Evolutionary conservation across 2,888 invertebrate species (phyloP).

Genomic region (Drosophila mayaguana): DNA sequence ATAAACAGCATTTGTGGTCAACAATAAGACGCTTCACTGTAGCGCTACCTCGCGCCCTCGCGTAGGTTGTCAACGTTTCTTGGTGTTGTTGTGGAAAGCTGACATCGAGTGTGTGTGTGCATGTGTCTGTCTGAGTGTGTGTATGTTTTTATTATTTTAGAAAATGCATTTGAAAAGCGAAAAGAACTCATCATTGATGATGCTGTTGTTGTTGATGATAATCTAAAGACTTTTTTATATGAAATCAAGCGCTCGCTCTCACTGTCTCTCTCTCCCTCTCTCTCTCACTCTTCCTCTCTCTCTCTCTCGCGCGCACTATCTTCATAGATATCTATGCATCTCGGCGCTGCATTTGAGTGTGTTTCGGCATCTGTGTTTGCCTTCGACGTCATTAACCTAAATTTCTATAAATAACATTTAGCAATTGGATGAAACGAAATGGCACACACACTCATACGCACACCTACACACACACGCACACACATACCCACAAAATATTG

Average conservation of each 20-base stretch:
- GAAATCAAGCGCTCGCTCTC: constrained; percentile 16
- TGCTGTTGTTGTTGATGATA: constrained; percentile 55
- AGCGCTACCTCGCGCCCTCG: constrained; percentile 34
- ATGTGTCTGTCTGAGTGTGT: neutral
- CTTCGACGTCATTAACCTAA: constrained; percentile 75
- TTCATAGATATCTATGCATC: constrained; percentile 44
- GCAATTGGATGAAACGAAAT: constrained; percentile 48
- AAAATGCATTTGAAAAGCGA: constrained; percentile 72
- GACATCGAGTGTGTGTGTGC: constrained; percentile 40
- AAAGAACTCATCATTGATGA: constrained; percentile 68
- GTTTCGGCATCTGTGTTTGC: constrained; percentile 52
- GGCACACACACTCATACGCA: constrained; percentile 15
- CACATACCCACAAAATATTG: constrained; percentile 3
- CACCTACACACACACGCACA: constrained; percentile 9
- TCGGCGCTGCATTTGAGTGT: constrained; percentile 15
- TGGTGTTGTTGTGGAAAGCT: constrained; percentile 47
- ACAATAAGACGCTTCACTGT: constrained; percentile 51
- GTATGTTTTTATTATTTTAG: constrained; percentile 51
- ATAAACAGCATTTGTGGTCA: constrained; percentile 62
- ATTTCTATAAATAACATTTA: constrained; percentile 73
- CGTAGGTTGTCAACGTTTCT: constrained; percentile 59
- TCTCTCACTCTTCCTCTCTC: neutral
- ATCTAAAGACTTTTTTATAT: constrained; percentile 47
- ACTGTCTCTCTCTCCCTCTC: neutral
- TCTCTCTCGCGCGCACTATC: neutral